Evolutionary conservation across 2,797 vertebrate genomes (phyloP).

Genomic region (Menidia menidia): DNA sequence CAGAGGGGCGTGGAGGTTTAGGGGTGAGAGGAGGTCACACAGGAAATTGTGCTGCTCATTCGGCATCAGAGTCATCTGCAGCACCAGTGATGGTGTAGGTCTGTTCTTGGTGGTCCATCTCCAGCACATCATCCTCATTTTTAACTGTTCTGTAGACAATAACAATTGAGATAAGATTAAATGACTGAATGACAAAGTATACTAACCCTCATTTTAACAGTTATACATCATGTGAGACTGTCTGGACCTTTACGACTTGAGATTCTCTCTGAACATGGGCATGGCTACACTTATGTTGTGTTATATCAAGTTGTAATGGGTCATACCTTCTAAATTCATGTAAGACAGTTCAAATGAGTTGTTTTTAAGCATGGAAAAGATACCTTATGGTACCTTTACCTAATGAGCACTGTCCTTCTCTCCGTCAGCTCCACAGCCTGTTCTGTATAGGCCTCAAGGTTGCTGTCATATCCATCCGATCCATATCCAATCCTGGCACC

Average conservation of each 20-base stretch:
- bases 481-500: slow-evolving; percentile 38
- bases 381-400: slow-evolving; percentile 74
- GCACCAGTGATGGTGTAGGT: slow-evolving; percentile 81
- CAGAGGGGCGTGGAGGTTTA: slow-evolving; percentile 57
- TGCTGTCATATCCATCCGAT: slow-evolving; percentile 46
- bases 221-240: not conserved
- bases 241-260: not conserved
- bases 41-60: slow-evolving; percentile 61
- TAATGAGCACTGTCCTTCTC: slow-evolving; percentile 84
- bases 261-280: not conserved
- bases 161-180: not conserved
- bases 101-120: slow-evolving; percentile 78
- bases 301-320: slow-evolving; percentile 2
- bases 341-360: not conserved
- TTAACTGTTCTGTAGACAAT: slow-evolving; percentile 77
- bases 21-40: slow-evolving; percentile 56
- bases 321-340: slow-evolving; percentile 6
- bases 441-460: slow-evolving; percentile 62
- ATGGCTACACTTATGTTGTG: not conserved
- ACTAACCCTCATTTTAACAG: not conserved
- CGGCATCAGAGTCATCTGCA: slow-evolving; percentile 74
- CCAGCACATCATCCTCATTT: slow-evolving; percentile 78
- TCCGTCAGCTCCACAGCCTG: slow-evolving; percentile 83
- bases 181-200: not conserved
- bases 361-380: slow-evolving; percentile 28